Evolutionary conservation across 2,797 vertebrate species (phyloP).

Genomic region (Falco rusticolus): DNA sequence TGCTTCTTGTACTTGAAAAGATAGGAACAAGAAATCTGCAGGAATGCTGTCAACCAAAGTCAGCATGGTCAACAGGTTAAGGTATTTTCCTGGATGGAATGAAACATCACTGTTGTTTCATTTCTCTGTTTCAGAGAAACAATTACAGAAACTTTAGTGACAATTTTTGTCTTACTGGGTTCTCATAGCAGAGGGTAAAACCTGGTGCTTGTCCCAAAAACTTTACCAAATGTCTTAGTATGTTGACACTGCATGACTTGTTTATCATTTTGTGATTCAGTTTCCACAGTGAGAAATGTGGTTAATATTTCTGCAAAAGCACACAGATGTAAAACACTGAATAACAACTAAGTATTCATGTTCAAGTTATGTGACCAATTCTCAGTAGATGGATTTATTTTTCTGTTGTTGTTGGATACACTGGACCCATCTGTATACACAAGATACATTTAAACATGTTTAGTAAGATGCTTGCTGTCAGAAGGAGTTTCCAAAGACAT

Average conservation of each 20-base stretch:
- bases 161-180: background rate
- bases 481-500: background rate
- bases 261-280: background rate
- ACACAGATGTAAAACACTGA: background rate
- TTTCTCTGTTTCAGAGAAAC: background rate
- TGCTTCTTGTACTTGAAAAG: background rate
- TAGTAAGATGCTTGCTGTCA: background rate
- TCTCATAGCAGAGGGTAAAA: background rate
- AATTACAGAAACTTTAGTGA: background rate
- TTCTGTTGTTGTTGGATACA: slow-evolving; percentile 4
- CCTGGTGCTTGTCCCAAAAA: background rate
- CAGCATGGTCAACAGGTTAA: background rate
- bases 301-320: background rate
- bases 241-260: rapidly evolving
- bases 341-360: background rate
- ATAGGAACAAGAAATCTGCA: background rate
- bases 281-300: background rate
- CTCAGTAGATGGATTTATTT: slow-evolving; percentile 9
- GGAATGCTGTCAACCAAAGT: background rate
- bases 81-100: background rate
- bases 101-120: background rate
- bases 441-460: slow-evolving; percentile 13
- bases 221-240: background rate
- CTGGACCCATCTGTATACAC: background rate
- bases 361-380: background rate